These are phyloP conservation scores for Drosophila repleta DNA, from an alignment of 1,140 invertebrate genomes.

Conservation along the genomic window DNA sequence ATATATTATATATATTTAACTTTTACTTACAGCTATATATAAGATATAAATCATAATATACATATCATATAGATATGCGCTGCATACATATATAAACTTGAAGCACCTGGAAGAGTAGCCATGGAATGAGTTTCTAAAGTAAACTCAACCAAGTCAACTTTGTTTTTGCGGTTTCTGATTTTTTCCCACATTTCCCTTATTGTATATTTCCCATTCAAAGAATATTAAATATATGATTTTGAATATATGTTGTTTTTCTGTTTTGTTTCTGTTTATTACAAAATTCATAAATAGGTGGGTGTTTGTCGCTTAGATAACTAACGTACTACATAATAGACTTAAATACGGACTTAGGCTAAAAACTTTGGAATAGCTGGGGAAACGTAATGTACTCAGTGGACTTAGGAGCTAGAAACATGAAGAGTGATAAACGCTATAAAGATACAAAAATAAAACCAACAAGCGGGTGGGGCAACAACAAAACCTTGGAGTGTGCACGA, in stretches of 20 bases:
- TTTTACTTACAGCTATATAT: too few species aligned
- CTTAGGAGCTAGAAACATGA: constrained; percentile 60
- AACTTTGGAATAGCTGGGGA: constrained; percentile 77
- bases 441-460: constrained; percentile 47
- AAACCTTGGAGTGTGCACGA: constrained; percentile 17
- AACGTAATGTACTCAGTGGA: constrained; percentile 48
- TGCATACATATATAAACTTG: too few species aligned
- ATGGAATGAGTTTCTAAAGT: too few species aligned
- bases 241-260: not conserved
- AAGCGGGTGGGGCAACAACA: constrained; percentile 26
- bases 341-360: constrained; percentile 49
- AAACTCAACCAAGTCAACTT: too few species aligned
- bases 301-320: constrained; percentile 49
- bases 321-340: constrained; percentile 14
- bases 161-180: too few species aligned
- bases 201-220: too few species aligned
- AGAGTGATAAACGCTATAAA: constrained; percentile 42
- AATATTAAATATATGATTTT: too few species aligned
- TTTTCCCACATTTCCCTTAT: too few species aligned
- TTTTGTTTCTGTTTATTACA: constrained; percentile 56
- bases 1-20: too few species aligned
- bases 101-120: too few species aligned
- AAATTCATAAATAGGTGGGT: constrained; percentile 78
- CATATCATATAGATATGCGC: too few species aligned
- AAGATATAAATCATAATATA: too few species aligned